Conservation (phyloP, 2,888 invertebrate genomes). For the Agrilus mali region DNA sequence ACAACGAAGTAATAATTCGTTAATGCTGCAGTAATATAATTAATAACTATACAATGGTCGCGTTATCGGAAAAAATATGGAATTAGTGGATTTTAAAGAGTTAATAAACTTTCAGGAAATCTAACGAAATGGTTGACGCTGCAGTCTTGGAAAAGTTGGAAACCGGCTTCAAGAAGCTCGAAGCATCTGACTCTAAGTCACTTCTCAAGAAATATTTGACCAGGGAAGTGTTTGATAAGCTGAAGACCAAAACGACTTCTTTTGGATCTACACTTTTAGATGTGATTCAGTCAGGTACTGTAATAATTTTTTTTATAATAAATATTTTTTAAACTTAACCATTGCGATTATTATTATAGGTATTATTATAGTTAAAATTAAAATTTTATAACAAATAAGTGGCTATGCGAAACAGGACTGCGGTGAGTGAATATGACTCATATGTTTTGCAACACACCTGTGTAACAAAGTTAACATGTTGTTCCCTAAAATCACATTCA, state of each 20-base stretch:
- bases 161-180: conserved; percentile 78
- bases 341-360: too few relatives aligned
- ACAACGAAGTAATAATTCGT: not conserved
- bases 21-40: not conserved
- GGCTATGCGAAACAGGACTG: too few relatives aligned
- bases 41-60: not conserved
- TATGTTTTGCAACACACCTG: too few relatives aligned
- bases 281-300: conserved; percentile 86
- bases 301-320: not conserved
- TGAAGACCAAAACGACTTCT: conserved; percentile 87
- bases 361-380: too few relatives aligned
- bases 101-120: conserved; percentile 32
- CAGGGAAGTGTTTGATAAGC: conserved; percentile 78
- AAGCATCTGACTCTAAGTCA: conserved; percentile 84
- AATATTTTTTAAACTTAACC: too few relatives aligned
- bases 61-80: conserved; percentile 13
- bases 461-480: too few relatives aligned
- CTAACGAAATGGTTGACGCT: conserved; percentile 78
- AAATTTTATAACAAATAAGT: too few relatives aligned
- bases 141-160: conserved; percentile 85
- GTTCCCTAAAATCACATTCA: too few relatives aligned
- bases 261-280: conserved; percentile 89
- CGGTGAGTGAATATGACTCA: too few relatives aligned
- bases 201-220: conserved; percentile 92
- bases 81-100: conserved; percentile 9